These are phyloP conservation scores for Corvus hawaiiensis DNA, from an alignment of 2,113 vertebrate genomes.

Conservation along the genomic window DNA sequence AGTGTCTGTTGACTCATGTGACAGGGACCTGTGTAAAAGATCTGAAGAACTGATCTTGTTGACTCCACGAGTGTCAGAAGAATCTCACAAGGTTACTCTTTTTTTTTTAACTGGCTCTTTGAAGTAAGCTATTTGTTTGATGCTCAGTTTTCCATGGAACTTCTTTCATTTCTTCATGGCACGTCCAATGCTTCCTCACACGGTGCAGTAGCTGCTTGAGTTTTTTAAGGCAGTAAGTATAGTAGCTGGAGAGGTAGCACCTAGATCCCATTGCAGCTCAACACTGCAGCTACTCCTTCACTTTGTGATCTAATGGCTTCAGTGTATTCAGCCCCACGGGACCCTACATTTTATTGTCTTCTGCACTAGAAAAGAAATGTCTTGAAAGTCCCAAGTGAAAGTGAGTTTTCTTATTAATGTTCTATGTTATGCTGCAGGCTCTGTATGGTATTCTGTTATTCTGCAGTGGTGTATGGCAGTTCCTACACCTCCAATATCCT, in stretches of 20 bases:
- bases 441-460: background rate
- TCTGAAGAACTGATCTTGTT: background rate
- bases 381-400: background rate
- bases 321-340: background rate
- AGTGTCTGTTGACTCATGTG: background rate
- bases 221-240: background rate
- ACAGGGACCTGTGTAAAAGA: background rate
- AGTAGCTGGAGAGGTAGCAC: background rate
- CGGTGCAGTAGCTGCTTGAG: background rate
- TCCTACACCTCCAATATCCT: background rate
- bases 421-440: background rate
- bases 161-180: background rate
- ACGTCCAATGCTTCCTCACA: background rate
- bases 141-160: background rate
- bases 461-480: background rate
- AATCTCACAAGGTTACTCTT: background rate
- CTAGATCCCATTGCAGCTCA: background rate
- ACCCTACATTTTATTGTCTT: background rate
- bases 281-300: background rate
- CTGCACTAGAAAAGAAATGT: background rate
- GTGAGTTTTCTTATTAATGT: background rate
- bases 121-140: background rate
- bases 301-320: background rate
- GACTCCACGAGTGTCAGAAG: accelerated
- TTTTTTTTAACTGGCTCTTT: background rate